phyloP scores from a whole-genome alignment of 2,113 vertebrate genomes.

The Pangasianodon hypophthalmus region DNA sequence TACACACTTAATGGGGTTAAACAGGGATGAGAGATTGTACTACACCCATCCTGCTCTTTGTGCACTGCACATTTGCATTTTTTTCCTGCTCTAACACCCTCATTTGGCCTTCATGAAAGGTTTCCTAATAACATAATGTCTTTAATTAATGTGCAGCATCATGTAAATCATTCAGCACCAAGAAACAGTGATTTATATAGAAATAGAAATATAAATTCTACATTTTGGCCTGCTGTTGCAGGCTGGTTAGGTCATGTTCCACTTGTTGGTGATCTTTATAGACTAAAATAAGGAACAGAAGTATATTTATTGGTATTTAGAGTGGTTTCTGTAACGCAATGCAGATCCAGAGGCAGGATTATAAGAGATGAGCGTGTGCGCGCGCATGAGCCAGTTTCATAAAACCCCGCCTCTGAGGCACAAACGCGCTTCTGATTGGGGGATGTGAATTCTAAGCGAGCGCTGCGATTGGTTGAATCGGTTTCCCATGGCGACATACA shows the following conservation, averaged over 20 bases:
- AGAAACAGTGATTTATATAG: neutral
- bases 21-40: neutral
- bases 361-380: neutral
- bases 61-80: neutral
- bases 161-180: neutral
- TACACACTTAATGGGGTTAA: neutral
- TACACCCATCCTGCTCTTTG: neutral
- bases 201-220: neutral
- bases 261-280: neutral
- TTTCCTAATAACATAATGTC: neutral
- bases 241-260: neutral
- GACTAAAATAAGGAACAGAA: neutral
- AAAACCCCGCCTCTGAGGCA: neutral
- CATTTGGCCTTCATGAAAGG: neutral
- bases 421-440: slow-evolving; percentile 27
- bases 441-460: neutral
- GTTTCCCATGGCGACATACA: slow-evolving; percentile 55
- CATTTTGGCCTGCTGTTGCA: neutral
- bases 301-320: neutral
- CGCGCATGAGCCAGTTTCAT: neutral
- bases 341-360: neutral
- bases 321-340: neutral
- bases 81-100: neutral
- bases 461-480: slow-evolving; percentile 23
- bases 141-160: neutral